A percentile compares a stretch with the other conserved stretches of the same genome.
Evolutionary conservation across 2,113 vertebrate genomes (phyloP).

Genomic region (Speoplatyrhinus poulsoni): DNA sequence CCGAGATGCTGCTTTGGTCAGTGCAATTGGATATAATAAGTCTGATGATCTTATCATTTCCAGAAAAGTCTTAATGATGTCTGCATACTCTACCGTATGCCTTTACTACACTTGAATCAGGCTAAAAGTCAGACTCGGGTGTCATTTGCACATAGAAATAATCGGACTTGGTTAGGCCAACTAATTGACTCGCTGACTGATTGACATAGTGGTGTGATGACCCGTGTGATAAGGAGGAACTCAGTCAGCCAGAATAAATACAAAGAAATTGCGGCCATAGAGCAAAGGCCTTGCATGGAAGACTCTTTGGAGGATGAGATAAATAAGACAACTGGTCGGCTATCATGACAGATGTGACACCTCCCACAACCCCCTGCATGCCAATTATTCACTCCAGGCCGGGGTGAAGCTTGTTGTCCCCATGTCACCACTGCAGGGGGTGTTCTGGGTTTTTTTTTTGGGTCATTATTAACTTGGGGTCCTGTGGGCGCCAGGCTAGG

Average conservation of each 20-base stretch:
- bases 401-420: slow-evolving; percentile 67
- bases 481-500: slow-evolving; percentile 61
- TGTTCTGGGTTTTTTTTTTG: background rate
- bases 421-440: slow-evolving; percentile 57
- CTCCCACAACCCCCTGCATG: slow-evolving; percentile 63
- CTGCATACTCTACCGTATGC: too few relatives aligned
- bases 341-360: slow-evolving; percentile 68
- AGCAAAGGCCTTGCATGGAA: slow-evolving; percentile 22
- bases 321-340: slow-evolving; percentile 67
- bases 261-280: slow-evolving; percentile 5
- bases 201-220: background rate
- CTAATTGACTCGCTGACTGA: too few relatives aligned
- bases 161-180: too few relatives aligned
- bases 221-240: background rate
- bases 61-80: too few relatives aligned
- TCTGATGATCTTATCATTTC: too few relatives aligned
- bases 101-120: too few relatives aligned
- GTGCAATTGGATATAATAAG: too few relatives aligned
- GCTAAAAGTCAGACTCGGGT: too few relatives aligned
- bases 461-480: slow-evolving; percentile 72
- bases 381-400: slow-evolving; percentile 72
- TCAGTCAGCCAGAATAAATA: background rate
- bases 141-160: too few relatives aligned
- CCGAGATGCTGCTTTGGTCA: too few relatives aligned
- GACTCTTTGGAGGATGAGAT: slow-evolving; percentile 46